Base-by-base conservation (phyloP, 2,888 invertebrate species). In the Apantesis nais region DNA sequence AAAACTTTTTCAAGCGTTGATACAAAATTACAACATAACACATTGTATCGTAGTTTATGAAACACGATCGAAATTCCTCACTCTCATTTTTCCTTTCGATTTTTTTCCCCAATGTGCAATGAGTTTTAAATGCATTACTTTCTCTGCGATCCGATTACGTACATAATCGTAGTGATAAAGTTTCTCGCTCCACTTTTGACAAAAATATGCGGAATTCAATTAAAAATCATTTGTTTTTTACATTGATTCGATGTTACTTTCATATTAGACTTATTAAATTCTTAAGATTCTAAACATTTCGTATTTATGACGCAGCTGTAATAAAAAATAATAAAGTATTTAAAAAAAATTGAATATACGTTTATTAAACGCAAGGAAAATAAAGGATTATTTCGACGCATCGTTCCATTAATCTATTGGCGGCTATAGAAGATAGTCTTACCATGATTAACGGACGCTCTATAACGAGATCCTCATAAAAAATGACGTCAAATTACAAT, bases 141-240 rank as follows among this genome's bases (percentile, higher is more conserved):
- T 94, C 93, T 92, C 93, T 85, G 85, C 85, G 86, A 88, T 90
- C 87, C 88, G 90, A 92, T 93, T 93, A 92, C 92, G 88, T 85
- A 74, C 76, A 81, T 83, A 84, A 83, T 83, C 79, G 74, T 78
- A 74, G 72, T 87, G 88, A 88, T 90, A 88, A 88, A 86, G 86
- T 89, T 88, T 87, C 86, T 84, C 80, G 85, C 75, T 83, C 87
- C 72, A 85, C 82, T 84, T 88, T 81, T 78, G 81, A 82, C 78
- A 79, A 74, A 85, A 81, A 80, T 80, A 83, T 82, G 83, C 84
- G 84, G 84, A 88, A 83, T 86, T 85, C 76, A 78, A 82, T 82
- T 80, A 68, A 75, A n/a, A 66, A 71, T 25, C 60, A 16, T 62
- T n/a, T 70, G 67, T 70, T 80, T 74, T 66, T 76, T 67, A 66